Evolutionary conservation across 2,113 vertebrate species (phyloP), one percentile per base, ranked within the genome.

Genomic region (Sturnus vulgaris): DNA sequence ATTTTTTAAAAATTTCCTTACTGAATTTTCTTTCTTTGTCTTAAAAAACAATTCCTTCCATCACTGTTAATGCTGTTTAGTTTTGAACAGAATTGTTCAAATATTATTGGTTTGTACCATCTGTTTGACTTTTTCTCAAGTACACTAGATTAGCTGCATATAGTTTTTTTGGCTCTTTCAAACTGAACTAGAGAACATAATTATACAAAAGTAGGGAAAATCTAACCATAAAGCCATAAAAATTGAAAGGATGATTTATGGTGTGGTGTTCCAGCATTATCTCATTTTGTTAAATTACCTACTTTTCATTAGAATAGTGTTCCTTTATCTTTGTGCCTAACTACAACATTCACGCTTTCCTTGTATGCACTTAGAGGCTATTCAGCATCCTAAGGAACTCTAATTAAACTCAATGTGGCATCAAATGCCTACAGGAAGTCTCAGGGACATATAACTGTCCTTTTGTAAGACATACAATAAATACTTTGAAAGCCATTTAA

Each of bases 391-490:
- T 78, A 93, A 78, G 40, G 40, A 91, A 90, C 79, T 91, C 82
- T 90, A 94, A 90, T 94, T 94, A 96, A 94, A 95, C 90, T 71
- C 90, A 88, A 46, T 84, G 93, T 90, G 72, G 79, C 92, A 94
- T 94, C 88, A 93, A 96, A 95, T 86, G 64, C 80, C 92, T 82
- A 84, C 82, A 95, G 93, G 94, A 97, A 97, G 94, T 95, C 90
- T 71, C 72, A 90, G 79, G 87, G 80, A 95, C 88, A 57, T 71
- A 79, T 80, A 93, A 96, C 85, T 93, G 28, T 75, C 76, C 88
- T 96, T 95, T 96, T 95, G 88, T 96, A 88, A 64, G 64, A 73
- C 79, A 50, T 64, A 92, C 82, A 97, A 86, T 94, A 97, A 96
- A 94, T 84, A 96, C 94, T 96, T 94, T 86, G 68, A 95, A 94